Evolutionary conservation across 2,888 invertebrate genomes (phyloP).

Genomic region (Drosophila setosimentum): DNA sequence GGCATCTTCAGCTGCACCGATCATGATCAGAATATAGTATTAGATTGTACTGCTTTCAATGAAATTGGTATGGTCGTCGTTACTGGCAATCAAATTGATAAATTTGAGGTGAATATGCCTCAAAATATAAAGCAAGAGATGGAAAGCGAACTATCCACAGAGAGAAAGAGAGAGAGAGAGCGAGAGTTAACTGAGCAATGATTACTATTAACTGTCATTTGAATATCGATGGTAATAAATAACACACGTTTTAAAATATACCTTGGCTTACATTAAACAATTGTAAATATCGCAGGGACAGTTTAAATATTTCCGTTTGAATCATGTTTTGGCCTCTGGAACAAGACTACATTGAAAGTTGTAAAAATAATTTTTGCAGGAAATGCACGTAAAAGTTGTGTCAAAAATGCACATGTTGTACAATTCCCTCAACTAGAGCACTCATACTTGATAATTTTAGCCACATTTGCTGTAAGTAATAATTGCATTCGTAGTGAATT

Average conservation of each 20-base stretch:
- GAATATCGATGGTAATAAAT: background rate
- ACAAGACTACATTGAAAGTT: background rate
- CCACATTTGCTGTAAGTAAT: background rate
- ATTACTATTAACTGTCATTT: background rate
- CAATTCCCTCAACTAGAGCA: background rate
- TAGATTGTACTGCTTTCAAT: conserved; percentile 42
- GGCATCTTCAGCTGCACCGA: conserved; percentile 65
- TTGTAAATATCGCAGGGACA: background rate
- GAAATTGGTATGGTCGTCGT: conserved; percentile 41
- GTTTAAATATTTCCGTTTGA: background rate
- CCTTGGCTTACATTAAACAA: background rate
- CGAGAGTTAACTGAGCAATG: background rate
- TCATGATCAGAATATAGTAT: conserved; percentile 49
- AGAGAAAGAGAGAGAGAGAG: too few species aligned
- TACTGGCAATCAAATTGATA: conserved; percentile 40
- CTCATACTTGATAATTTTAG: background rate
- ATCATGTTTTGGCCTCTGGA: background rate
- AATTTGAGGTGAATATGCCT: conserved; percentile 35
- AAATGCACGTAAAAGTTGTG: background rate
- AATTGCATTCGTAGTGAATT: background rate
- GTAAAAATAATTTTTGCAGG: background rate
- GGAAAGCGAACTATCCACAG: background rate
- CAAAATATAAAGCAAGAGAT: background rate
- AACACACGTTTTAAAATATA: background rate
- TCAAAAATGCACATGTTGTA: background rate